A percentile compares a stretch with the other conserved stretches of the same genome.
Evolutionary conservation across 2,113 vertebrate species (phyloP).

Genomic region (Gila orcuttii): DNA sequence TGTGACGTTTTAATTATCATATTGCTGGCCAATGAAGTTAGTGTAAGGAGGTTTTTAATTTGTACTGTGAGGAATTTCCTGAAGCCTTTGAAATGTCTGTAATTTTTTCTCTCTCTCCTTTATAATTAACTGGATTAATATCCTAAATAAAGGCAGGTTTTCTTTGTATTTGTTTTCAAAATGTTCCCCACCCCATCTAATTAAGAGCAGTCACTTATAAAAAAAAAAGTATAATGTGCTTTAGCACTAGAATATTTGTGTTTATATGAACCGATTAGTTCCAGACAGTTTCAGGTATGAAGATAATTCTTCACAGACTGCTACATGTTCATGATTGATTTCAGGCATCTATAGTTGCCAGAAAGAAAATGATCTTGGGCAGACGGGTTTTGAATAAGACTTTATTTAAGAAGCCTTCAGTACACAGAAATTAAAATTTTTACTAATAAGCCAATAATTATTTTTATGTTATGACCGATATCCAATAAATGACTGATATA

Average conservation of each 20-base stretch:
- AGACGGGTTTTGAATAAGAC: not conserved
- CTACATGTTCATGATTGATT: not conserved
- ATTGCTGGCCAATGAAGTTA: not conserved
- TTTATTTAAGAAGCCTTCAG: not conserved
- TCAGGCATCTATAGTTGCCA: not conserved
- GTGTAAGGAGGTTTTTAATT: conserved; percentile 18
- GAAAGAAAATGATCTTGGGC: not conserved
- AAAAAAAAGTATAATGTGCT: not conserved
- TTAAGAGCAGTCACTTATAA: not conserved
- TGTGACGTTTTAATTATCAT: conserved; percentile 33
- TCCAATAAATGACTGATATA: not conserved
- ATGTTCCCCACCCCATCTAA: not conserved
- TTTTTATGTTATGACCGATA: not conserved
- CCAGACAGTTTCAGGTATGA: not conserved
- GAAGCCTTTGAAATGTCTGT: not conserved
- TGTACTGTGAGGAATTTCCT: not conserved
- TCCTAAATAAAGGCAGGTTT: not conserved
- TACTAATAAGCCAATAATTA: not conserved
- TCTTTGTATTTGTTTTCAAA: not conserved
- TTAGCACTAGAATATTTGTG: not conserved
- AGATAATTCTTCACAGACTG: not conserved
- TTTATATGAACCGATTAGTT: not conserved
- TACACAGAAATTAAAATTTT: not conserved
- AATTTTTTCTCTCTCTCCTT: not conserved
- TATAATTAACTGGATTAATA: not conserved